phyloP scores from a whole-genome alignment of 1,140 invertebrate genomes.

The Drosophila triauraria region DNA sequence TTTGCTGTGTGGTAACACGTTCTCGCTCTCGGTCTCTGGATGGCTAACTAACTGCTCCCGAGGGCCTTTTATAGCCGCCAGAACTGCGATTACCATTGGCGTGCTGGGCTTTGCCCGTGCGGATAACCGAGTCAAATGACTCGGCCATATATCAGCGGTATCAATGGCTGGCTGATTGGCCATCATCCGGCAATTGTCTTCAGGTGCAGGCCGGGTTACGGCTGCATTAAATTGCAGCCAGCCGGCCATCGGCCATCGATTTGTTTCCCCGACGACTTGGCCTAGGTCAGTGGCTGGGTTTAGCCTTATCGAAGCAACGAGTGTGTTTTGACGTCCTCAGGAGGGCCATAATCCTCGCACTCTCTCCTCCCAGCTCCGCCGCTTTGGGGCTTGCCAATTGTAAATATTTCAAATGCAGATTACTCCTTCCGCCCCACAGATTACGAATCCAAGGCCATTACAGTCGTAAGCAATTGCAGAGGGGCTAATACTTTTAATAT shows the following conservation, averaged over 20 bases:
- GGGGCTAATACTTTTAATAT: slow-evolving; percentile 15
- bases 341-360: slow-evolving; percentile 14
- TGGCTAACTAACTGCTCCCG: slow-evolving; percentile 17
- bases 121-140: slow-evolving; percentile 40
- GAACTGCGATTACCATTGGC: slow-evolving; percentile 1
- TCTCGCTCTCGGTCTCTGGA: not conserved
- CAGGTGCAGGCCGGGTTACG: slow-evolving; percentile 10
- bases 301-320: slow-evolving; percentile 26
- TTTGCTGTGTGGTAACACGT: slow-evolving; percentile 3
- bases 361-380: too few relatives aligned
- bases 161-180: slow-evolving; percentile 22
- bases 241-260: slow-evolving; percentile 14
- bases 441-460: slow-evolving; percentile 17
- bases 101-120: slow-evolving; percentile 12
- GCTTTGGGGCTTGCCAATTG: slow-evolving; percentile 40
- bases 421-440: slow-evolving; percentile 26
- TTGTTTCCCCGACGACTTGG: slow-evolving; percentile 7
- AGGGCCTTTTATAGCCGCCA: slow-evolving; percentile 35
- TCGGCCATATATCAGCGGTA: slow-evolving; percentile 35
- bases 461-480: not conserved
- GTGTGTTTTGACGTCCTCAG: slow-evolving; percentile 33
- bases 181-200: slow-evolving; percentile 14
- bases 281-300: slow-evolving; percentile 38
- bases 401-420: slow-evolving; percentile 54
- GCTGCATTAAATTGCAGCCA: slow-evolving; percentile 10